Base-by-base conservation (phyloP, 1,140 invertebrate species). In the Ephestia elutella region DNA sequence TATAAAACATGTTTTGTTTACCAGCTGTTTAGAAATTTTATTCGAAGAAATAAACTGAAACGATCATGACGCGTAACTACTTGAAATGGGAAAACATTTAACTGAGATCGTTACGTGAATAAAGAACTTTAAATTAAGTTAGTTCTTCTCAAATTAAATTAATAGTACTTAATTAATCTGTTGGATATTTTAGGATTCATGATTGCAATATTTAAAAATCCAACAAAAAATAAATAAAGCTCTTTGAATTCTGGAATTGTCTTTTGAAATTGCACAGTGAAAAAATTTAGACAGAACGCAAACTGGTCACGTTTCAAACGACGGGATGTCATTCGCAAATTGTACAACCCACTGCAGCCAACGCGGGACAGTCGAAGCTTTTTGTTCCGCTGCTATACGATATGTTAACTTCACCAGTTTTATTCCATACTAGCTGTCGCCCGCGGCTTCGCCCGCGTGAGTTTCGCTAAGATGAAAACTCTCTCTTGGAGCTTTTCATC, bases 1-100 rank as follows among this genome's bases (percentile, higher is more conserved):
- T 57, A 48, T 58, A 58, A 62, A 62, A 58, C 57, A 57, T 58
- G 60, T 54, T 62, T 58, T 62, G 51, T 55, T 30, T 53, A 56
- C 21, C n/a, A 44, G 38, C 38, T 44, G 13, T 44, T 44, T 44
- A 35, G 13, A 17, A n/a, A 15, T 44, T 44, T 44, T 15, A 44
- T 15, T 44, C 15, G 38, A 44, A 44, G 38, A 44, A 44, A 44
- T 44, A 44, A n/a, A 44, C 13, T 44, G 38, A n/a, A 44, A 44
- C 38, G 13, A 15, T 44, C n/a, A 8, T 44, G 38, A 44, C n/a
- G 38, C 13, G 32, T 35, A 44, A n/a, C 13, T 17, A 10, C 30
- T 32, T 10, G 11, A 32, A 32, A 44, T 44, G 13, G 38, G 38
- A 44, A 44, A 44, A 44, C 38, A 17, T 44, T 44, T 44, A n/a